Conservation (phyloP, 2,113 vertebrate genomes). For the Aythya baeri region DNA sequence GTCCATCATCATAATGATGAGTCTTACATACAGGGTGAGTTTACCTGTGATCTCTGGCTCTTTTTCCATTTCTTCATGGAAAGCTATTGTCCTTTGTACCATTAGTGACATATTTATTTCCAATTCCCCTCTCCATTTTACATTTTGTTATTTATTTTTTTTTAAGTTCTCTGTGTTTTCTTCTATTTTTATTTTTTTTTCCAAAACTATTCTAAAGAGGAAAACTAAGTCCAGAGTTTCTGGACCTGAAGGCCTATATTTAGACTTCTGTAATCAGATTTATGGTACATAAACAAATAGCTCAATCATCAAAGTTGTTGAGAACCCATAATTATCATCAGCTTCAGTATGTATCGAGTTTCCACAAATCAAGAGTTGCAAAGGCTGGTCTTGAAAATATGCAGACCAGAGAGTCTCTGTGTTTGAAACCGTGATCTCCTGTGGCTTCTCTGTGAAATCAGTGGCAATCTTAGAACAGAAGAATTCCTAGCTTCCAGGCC, state of each 20-base stretch:
- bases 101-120: background rate
- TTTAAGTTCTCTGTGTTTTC: fast-evolving
- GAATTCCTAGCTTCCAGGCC: background rate
- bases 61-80: background rate
- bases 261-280: slow-evolving; percentile 42
- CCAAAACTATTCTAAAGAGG: background rate
- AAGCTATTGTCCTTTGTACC: background rate
- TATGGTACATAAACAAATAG: slow-evolving; percentile 37
- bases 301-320: slow-evolving; percentile 31
- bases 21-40: background rate
- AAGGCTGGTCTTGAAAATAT: slow-evolving; percentile 24
- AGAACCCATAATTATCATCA: slow-evolving; percentile 54
- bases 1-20: background rate
- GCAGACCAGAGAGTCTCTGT: background rate
- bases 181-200: background rate
- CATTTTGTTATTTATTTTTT: background rate
- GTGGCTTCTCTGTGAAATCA: background rate
- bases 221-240: slow-evolving; percentile 7
- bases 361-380: slow-evolving; percentile 38
- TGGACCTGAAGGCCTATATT: slow-evolving; percentile 5
- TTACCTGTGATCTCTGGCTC: background rate
- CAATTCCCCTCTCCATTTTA: background rate
- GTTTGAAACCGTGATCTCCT: background rate
- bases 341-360: background rate
- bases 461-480: background rate